Percentiles rank a stretch among this genome's conserved stretches.
phyloP scores from a whole-genome alignment of 2,888 invertebrate genomes.

The Cantharis nigra region DNA sequence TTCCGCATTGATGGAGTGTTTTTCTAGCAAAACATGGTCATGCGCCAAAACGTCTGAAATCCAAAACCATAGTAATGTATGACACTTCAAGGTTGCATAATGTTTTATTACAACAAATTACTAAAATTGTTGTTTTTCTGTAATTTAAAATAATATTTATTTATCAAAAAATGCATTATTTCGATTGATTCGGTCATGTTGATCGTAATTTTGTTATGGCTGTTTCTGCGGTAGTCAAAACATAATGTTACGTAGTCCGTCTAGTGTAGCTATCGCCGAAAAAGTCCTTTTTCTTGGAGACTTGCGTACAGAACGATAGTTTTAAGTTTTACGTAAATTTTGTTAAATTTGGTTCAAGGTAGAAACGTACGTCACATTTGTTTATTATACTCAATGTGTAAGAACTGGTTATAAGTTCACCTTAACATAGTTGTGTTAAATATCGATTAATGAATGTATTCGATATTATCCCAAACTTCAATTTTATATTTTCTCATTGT shows the following conservation, averaged over 20 bases:
- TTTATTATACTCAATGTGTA: neutral
- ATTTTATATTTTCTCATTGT: neutral
- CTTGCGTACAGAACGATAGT: too few relatives aligned
- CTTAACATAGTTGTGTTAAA: slow-evolving; percentile 1
- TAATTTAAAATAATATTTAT: neutral
- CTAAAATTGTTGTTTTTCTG: neutral
- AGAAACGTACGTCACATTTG: neutral
- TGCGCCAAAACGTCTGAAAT: slow-evolving; percentile 25
- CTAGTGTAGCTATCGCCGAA: too few relatives aligned
- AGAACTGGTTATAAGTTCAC: slow-evolving; percentile 1
- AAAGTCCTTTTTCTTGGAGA: too few relatives aligned
- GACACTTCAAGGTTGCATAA: slow-evolving; percentile 6
- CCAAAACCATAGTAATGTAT: slow-evolving; percentile 12
- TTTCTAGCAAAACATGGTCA: slow-evolving; percentile 13
- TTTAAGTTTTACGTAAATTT: neutral
- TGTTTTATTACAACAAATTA: neutral
- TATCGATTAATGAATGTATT: neutral
- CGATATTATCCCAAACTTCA: neutral
- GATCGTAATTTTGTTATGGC: too few relatives aligned
- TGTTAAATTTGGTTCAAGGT: slow-evolving; percentile 3
- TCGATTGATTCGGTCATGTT: neutral
- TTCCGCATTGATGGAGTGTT: slow-evolving; percentile 23
- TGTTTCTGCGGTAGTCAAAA: neutral
- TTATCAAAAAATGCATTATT: too few relatives aligned
- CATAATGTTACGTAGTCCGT: neutral